phyloP scores from a whole-genome alignment of 2,797 vertebrate genomes.

The Enteromius paludinosus region DNA sequence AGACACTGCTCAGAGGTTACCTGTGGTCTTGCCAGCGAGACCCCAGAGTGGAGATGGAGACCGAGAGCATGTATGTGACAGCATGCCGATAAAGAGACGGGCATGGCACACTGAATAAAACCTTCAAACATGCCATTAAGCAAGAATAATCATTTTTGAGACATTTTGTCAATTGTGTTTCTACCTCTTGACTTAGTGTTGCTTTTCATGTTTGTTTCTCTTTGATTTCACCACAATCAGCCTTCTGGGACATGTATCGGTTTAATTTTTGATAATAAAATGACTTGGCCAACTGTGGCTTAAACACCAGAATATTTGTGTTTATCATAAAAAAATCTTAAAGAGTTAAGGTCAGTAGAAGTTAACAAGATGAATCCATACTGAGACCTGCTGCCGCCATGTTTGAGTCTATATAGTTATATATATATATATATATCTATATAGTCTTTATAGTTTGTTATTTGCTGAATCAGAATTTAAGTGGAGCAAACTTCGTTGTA shows the following conservation, averaged over 20 bases:
- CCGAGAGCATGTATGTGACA: constrained; percentile 52
- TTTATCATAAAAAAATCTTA: background rate
- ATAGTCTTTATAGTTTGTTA: background rate
- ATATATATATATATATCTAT: too few relatives aligned
- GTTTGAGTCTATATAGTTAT: too few relatives aligned
- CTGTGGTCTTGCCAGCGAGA: constrained; percentile 56
- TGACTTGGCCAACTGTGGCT: background rate
- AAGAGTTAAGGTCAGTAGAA: background rate
- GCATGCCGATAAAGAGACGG: constrained; percentile 76
- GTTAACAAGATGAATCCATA: background rate
- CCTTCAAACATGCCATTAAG: background rate
- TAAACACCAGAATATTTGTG: background rate
- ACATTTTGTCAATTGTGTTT: background rate
- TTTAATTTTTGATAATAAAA: background rate
- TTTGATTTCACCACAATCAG: background rate
- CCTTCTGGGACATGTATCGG: background rate
- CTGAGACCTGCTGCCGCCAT: background rate
- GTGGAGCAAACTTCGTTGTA: background rate
- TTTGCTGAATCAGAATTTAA: background rate
- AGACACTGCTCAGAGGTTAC: constrained; percentile 68
- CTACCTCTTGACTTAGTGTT: background rate
- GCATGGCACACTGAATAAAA: constrained; percentile 77
- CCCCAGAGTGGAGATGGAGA: constrained; percentile 74
- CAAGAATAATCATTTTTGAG: background rate
- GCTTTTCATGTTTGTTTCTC: background rate